Conservation (phyloP, 2,113 vertebrate species). For the Archilochus colubris region DNA sequence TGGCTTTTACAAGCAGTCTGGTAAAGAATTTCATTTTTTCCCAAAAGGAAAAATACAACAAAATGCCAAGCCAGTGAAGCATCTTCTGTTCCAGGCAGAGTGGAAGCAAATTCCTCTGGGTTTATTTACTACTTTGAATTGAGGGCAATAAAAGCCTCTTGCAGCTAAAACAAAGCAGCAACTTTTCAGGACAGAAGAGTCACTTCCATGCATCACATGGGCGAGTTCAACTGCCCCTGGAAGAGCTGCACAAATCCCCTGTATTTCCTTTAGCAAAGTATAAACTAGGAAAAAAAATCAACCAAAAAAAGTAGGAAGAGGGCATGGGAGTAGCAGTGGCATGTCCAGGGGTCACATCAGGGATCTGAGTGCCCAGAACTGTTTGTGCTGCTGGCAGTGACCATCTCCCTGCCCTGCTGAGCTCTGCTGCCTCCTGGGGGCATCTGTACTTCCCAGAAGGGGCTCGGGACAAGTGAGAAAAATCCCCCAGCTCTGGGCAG, state of each 20-base stretch:
- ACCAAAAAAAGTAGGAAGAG: no score
- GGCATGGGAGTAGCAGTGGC: background rate
- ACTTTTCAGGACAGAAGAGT: background rate
- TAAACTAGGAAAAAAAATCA: background rate
- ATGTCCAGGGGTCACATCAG: background rate
- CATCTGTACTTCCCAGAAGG: background rate
- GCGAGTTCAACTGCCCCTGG: background rate
- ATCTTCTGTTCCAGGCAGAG: background rate
- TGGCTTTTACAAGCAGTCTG: background rate
- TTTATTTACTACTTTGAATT: background rate
- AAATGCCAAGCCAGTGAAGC: background rate
- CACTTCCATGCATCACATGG: background rate
- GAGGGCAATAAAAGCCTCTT: background rate
- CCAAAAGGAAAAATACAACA: background rate
- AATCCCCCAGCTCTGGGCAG: background rate
- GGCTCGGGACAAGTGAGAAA: background rate
- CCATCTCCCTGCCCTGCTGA: rapidly evolving
- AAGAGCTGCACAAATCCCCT: background rate
- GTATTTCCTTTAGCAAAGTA: background rate
- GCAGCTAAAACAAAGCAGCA: background rate
- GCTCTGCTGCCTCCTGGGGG: background rate
- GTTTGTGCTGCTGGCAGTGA: background rate
- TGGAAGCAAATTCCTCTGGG: background rate
- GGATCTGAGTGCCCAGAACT: background rate
- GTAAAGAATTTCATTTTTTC: background rate